Evolutionary conservation across 2,113 vertebrate species (phyloP).

Genomic region (Oceanites oceanicus): DNA sequence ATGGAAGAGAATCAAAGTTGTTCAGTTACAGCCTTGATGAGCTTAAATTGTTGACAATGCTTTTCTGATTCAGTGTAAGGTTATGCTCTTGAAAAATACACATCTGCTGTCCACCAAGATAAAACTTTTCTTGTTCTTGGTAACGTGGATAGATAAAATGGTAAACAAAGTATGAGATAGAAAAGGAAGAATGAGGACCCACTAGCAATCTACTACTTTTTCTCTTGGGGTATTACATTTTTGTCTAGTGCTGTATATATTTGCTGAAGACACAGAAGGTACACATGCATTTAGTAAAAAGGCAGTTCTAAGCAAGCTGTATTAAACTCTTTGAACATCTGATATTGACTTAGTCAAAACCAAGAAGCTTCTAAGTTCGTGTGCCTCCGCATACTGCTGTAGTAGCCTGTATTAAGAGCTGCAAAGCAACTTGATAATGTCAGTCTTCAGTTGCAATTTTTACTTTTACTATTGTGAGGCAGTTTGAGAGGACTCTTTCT

Average conservation of each 20-base stretch:
- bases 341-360: not conserved
- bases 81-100: not conserved
- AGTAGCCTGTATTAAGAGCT: not conserved
- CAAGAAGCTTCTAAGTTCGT: not conserved
- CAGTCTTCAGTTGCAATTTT: not conserved
- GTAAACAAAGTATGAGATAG: not conserved
- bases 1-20: not conserved
- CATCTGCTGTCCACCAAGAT: not conserved
- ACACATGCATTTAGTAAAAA: not conserved
- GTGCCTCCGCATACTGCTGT: not conserved
- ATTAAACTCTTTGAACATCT: not conserved
- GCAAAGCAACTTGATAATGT: not conserved
- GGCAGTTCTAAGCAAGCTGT: not conserved
- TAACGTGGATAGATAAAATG: not conserved
- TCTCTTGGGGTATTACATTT: not conserved
- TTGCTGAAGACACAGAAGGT: not conserved
- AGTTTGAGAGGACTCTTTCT: not conserved
- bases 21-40: not conserved
- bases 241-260: not conserved
- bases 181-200: not conserved
- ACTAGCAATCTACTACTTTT: not conserved
- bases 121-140: not conserved
- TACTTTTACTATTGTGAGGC: not conserved
- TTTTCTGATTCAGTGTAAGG: not conserved
- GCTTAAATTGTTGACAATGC: not conserved